Percentiles rank a stretch among this genome's conserved stretches.
Conservation (phyloP, 2,113 vertebrate species). For the Limnothrissa miodon region DNA sequence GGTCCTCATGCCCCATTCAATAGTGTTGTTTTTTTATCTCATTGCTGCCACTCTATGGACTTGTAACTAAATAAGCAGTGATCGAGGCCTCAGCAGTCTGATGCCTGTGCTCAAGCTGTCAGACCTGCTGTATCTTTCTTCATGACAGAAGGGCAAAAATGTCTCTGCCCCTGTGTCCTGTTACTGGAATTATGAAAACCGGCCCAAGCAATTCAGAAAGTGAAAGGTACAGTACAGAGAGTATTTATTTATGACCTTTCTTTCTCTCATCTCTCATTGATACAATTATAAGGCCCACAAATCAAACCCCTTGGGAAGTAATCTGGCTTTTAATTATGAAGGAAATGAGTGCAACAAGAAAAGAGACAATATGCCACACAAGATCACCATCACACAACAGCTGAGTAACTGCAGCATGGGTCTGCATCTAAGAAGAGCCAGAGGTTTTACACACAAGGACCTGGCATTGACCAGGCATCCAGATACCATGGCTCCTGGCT, state of each 20-base stretch:
- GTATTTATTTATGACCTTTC: too few species aligned
- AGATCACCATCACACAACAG: neutral
- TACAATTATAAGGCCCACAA: conserved; percentile 24
- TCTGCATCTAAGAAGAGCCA: neutral
- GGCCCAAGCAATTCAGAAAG: neutral
- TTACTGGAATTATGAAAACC: too few species aligned
- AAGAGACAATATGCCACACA: neutral
- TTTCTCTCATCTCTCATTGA: conserved; percentile 18
- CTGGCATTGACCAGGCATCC: neutral
- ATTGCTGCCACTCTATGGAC: conserved; percentile 20
- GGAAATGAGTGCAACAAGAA: neutral
- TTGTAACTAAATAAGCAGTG: conserved; percentile 31
- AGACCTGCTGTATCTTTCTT: neutral
- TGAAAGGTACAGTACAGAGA: neutral
- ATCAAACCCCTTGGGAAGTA: conserved; percentile 34
- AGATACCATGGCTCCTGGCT: neutral
- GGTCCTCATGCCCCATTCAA: conserved; percentile 20
- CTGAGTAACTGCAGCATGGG: neutral
- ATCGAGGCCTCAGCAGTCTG: neutral
- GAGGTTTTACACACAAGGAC: neutral
- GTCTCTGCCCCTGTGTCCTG: neutral
- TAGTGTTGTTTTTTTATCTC: conserved; percentile 11
- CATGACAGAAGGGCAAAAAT: neutral
- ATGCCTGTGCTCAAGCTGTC: neutral
- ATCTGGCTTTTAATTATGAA: neutral